Base-by-base conservation (phyloP, 2,113 vertebrate genomes). In the Tachuris rubrigastra region DNA sequence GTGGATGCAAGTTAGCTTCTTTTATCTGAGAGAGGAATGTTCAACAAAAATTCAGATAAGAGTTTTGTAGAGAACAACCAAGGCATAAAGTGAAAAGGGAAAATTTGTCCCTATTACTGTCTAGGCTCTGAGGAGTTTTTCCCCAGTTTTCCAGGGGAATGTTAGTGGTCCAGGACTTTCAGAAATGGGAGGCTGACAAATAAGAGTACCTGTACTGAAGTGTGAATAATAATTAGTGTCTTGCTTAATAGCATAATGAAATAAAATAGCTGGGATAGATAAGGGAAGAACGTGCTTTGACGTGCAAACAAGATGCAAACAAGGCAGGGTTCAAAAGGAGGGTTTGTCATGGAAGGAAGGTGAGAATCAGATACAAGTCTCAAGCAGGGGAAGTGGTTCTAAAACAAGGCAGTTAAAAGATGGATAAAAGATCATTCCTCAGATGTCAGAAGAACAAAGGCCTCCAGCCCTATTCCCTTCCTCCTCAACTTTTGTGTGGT, bases 291-390 rank as follows among this genome's bases (percentile, higher is more conserved):
- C 28, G 10, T 68, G 27, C n/a, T 82, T 76, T 60, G 21, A n/a
- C 33, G 17, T 50, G 53, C 28, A 59, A 33, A 73, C 65, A 50
- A 44, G 39, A 23, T 67, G 12, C 12, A 4, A 60, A 79, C 15
- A 16, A 60, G 63, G 44, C 49, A 76, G 69, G 82, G 35, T n/a
- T 50, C 37, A 66, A 23, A 58, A 79, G n/a, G 41, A 56, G 27
- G 16, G 44, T 74, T n/a, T 83, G n/a, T 56, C 28, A 17, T 18
- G 27, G 60, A 39, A 44, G 20, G 56, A 79, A 71, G n/a, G 31
- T n/a, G 8, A 0, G 0, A 72, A 49, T 0, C 2, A 68, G 63
- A 10, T n/a, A 67, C 59, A 89, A 31, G 15, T 72, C 47, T 22
- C 16, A 58, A 18, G 49, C 49, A 73, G n/a, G 24, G 39, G 22